These are phyloP conservation scores for Myotis daubentonii DNA, from an alignment of 2,797 vertebrate genomes.

Conservation along the genomic window DNA sequence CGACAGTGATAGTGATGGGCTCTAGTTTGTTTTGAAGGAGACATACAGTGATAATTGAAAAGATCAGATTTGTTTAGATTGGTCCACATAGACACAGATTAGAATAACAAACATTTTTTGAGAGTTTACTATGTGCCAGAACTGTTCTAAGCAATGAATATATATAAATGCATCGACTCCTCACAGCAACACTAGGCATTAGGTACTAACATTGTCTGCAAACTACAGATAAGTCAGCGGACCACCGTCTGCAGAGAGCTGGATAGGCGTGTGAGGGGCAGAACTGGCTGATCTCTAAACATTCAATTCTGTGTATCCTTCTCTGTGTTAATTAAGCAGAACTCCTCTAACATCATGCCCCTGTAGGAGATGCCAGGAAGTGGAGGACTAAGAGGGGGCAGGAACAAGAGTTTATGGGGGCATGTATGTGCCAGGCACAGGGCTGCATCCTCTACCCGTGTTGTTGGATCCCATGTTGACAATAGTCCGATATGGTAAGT, in stretches of 20 bases:
- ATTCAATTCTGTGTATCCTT: background rate
- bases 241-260: background rate
- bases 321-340: background rate
- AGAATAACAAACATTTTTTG: constrained; percentile 19
- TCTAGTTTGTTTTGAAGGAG: background rate
- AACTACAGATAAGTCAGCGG: background rate
- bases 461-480: background rate
- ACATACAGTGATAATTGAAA: background rate
- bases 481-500: background rate
- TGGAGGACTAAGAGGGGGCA: too few species aligned
- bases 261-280: background rate
- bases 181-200: background rate
- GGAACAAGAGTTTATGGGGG: background rate
- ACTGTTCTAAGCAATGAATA: background rate
- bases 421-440: too few species aligned
- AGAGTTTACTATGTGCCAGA: constrained; percentile 11
- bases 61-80: constrained; percentile 13
- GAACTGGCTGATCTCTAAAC: background rate
- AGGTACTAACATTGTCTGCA: background rate
- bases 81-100: background rate
- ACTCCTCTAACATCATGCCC: background rate
- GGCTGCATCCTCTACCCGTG: background rate
- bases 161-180: constrained; percentile 6
- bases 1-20: too few species aligned
- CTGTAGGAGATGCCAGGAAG: background rate